Percentiles rank a stretch among this genome's conserved stretches.
phyloP scores from a whole-genome alignment of 2,797 vertebrate genomes.

The Tachyglossus aculeatus region DNA sequence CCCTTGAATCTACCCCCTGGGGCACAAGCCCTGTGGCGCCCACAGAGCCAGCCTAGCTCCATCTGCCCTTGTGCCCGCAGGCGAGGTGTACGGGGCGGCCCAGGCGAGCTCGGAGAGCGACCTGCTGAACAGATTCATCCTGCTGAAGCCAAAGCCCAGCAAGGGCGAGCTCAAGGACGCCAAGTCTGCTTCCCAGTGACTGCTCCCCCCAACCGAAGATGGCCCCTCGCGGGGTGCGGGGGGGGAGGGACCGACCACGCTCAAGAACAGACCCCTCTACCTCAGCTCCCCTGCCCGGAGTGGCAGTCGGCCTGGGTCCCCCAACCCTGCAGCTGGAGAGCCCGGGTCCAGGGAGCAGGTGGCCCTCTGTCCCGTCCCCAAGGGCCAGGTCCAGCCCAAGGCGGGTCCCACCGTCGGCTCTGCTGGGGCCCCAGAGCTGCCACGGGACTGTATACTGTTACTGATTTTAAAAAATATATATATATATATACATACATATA shows the following conservation, averaged over 20 bases:
- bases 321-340: neutral
- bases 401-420: slow-evolving; percentile 42
- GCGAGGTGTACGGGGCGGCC: slow-evolving; percentile 69
- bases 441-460: slow-evolving; percentile 44
- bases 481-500: too few species aligned
- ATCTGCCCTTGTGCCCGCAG: slow-evolving; percentile 65
- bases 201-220: neutral
- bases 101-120: slow-evolving; percentile 82
- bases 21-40: neutral
- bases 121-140: slow-evolving; percentile 81
- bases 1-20: too few species aligned
- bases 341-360: neutral
- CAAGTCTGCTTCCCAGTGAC: slow-evolving; percentile 60
- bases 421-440: slow-evolving; percentile 45
- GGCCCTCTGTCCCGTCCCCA: slow-evolving; percentile 18
- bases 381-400: slow-evolving; percentile 34
- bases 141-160: slow-evolving; percentile 76
- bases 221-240: too few species aligned
- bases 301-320: neutral
- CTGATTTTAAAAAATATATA: slow-evolving; percentile 62
- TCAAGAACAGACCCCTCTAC: neutral
- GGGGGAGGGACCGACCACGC: too few species aligned
- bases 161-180: slow-evolving; percentile 53
- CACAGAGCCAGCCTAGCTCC: neutral
- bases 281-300: neutral